Base-by-base conservation (phyloP, 2,797 vertebrate genomes). In the Valencia hispanica region DNA sequence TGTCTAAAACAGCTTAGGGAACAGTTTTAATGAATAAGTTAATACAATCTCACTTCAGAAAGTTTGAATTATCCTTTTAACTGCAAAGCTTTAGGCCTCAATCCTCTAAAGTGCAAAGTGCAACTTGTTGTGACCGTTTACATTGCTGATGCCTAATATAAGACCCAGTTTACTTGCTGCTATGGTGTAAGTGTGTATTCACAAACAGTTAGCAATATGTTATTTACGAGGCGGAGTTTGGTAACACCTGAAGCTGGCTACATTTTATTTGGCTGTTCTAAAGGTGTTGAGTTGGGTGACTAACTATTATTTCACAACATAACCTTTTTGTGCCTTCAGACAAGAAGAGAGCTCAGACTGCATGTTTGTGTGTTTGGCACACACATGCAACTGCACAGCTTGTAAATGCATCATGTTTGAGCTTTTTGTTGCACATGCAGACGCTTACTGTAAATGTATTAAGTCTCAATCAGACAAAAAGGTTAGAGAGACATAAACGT, bases 271-370 rank as follows among this genome's bases (percentile, higher is more conserved):
- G 20, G 6, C 57, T 75, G 69, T 66, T 73, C 72, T 75, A 2
- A 70, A 68, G 39, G 15, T 77, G 69, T 55, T 68, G 59, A 32
- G 39, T 30, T 74, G 15, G 39, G 15, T 76, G 59, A 75, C 63
- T 72, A 72, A 74, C 61, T 48, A 27, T 47, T 88, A 85, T 93
- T 90, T 92, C 84, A 79, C 81, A 92, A 88, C 89, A 92, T 73
- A 71, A 75, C 77, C 79, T 83, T 88, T 83, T 91, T 91, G 75
- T 90, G 73, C 79, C 73, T 84, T 75, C 75, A 77, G 73, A 36
- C 36, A 30, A 72, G 50, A 71, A n/a, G 47, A 59, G 18, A 72
- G 32, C 71, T 80, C 25, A 50, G 22, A 30, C 7, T 65, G n/a
- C 45, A 0, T 50, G n/a, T 72, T 12, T 59, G n/a, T 78, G 77